Base-by-base conservation (phyloP, 2,888 invertebrate species). In the Yponomeuta evonymella region DNA sequence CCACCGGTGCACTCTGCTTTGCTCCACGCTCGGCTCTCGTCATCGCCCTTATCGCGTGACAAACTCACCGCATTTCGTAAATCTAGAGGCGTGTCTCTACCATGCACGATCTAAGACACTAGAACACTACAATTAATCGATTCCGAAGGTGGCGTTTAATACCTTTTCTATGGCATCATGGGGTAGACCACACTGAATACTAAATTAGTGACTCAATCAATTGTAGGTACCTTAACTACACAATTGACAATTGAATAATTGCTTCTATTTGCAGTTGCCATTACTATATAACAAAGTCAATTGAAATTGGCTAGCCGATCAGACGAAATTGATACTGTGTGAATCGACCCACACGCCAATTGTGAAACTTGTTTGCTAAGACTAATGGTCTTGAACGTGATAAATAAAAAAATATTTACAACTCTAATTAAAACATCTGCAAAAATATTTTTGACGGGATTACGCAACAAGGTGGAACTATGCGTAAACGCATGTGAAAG, bases 1-100 rank as follows among this genome's bases (percentile, higher is more conserved):
- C 72, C 87, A 85, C 89, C 81, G 83, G 87, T 82, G 85, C 77
- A 82, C 79, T 81, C 87, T 81, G 85, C 80, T 43, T n/a, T 8
- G 36, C 79, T 78, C 75, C 73, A 73, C 73, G 71, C 75, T 75
- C 10, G 64, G 29, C 64, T 64, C 29, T 75, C 75, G 77, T 76
- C 82, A 83, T 83, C 83, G 81, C 75, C 76, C 68, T 68, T 68
- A 68, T 68, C 68, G 68, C 69, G 51, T 68, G 68, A 48, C 68
- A 29, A 67, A 58, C 67, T n/a, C 30, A 9, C n/a, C 71, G 67
- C 51, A 58, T 58, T 58, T 58, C 51, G 51, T 58, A 12, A 58
- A 58, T 15, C 51, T 58, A 58, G 15, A 58, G 12, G 51, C 58
- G 36, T 48, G 62, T 71, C 51, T 67, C 71, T 67, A 65, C 15